A percentile compares a stretch with the other conserved stretches of the same genome.
These are phyloP conservation scores for Thripadectes ignobilis DNA, from an alignment of 2,797 vertebrate genomes.

Conservation along the genomic window DNA sequence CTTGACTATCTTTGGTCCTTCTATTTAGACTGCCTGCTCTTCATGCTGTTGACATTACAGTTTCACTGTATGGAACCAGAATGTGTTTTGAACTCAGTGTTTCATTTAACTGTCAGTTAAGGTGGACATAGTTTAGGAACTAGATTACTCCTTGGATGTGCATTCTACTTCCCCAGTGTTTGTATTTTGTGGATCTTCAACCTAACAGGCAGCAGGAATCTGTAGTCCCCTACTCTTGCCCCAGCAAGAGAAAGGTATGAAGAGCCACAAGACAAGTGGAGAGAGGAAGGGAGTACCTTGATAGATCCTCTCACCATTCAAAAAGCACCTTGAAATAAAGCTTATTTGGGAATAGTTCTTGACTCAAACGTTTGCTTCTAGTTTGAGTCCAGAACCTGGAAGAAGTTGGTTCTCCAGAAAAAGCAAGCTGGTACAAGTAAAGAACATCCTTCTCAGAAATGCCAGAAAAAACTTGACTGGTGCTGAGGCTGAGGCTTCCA, in stretches of 20 bases:
- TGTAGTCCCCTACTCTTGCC: background rate
- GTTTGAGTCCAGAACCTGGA: background rate
- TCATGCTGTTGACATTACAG: background rate
- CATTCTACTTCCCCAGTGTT: background rate
- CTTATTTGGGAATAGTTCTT: background rate
- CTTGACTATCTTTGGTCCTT: background rate
- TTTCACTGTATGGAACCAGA: background rate
- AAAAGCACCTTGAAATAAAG: background rate
- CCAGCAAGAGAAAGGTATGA: background rate
- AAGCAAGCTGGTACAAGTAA: background rate
- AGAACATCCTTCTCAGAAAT: background rate
- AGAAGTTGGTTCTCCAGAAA: background rate
- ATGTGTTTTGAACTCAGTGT: background rate
- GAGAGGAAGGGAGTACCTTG: background rate
- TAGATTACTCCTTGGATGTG: background rate
- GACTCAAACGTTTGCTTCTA: background rate
- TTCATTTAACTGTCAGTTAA: background rate
- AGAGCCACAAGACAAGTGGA: background rate
- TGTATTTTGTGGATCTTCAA: background rate
- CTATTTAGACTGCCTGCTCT: background rate
- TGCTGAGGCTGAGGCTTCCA: background rate
- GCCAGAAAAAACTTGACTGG: background rate
- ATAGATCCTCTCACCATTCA: background rate
- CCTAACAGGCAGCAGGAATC: background rate
- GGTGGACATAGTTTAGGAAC: background rate